Conservation (phyloP, 2,888 invertebrate species). For the Papilio elwesi region DNA sequence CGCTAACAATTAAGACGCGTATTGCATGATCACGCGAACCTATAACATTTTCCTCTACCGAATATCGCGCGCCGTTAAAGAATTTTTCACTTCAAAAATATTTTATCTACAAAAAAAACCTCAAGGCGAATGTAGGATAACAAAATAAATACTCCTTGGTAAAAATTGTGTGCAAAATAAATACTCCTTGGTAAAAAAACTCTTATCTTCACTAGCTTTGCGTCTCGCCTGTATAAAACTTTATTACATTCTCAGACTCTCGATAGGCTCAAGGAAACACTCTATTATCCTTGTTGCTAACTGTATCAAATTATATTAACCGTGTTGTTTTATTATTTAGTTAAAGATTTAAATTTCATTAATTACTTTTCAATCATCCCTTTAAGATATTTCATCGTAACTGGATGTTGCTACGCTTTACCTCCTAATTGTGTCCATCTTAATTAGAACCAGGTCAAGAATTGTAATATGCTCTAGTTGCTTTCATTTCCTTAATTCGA, state of each 20-base stretch:
- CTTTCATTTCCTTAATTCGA: no score
- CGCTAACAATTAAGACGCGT: no score
- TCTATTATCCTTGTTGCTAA: conserved; percentile 5
- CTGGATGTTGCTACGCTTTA: not conserved
- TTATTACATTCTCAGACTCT: conserved; percentile 10
- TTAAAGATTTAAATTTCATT: not conserved
- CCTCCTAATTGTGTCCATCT: not conserved
- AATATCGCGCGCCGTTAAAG: no score
- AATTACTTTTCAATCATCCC: not conserved
- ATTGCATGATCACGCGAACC: no score
- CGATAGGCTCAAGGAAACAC: conserved; percentile 7
- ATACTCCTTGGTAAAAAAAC: not conserved
- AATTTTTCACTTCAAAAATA: not conserved
- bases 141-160: not conserved
- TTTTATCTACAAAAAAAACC: not conserved
- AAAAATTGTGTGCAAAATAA: no score
- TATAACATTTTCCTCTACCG: no score
- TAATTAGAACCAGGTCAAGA: not conserved
- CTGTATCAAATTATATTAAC: conserved; percentile 3
- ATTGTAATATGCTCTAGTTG: not conserved
- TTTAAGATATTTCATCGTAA: not conserved
- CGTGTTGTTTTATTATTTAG: not conserved
- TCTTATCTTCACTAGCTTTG: conserved; percentile 10
- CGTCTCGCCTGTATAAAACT: conserved; percentile 9
- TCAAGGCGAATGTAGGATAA: conserved; percentile 3